Base-by-base conservation (phyloP, 1,140 invertebrate species). In the Monochamus saltuarius region DNA sequence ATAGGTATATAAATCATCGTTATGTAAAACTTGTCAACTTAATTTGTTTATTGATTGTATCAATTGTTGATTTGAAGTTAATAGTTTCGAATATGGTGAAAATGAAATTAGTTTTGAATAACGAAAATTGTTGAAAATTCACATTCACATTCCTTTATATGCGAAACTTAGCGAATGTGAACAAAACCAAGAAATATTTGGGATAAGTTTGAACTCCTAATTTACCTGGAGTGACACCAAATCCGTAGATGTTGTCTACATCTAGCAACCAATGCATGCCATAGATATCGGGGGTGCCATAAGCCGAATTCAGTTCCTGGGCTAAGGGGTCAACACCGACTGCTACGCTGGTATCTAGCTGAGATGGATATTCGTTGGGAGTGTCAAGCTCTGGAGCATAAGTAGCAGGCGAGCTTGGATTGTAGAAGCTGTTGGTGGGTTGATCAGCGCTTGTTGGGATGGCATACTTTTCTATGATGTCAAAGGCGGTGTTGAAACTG, bases 331-430 rank as follows among this genome's bases (percentile, higher is more conserved):
- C 56, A 2, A n/a, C 45, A 14, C 62, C 64, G 7, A 62, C 56
- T 16, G 50, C 43, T 7, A 58, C 56, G 22, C 49, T 47, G 50
- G 53, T 51, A 40, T 65, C 64, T 13, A 59, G 16, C 10, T 11
- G 36, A 22, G 59, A 42, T 6, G 64, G 64, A 36, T 61, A 65
- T 42, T 65, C 19, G 29, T 60, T 59, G 34, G 64, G 64, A 43
- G 22, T 39, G 36, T 65, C 64, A 42, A 49, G 36, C 38, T 61
- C 64, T 17, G 64, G 39, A n/a, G 19, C 40, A 37, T 58, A 65
- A 49, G 56, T 62, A 37, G 64, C 64, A 13, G 64, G 64, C 2
- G 6, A 13, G n/a, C n/a, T n/a, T 10, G 64, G 49, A 40, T 58
- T 40, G 45, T 65, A 65, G 4, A 51, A 11, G 40, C 42, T 42